Evolutionary conservation across 2,888 invertebrate genomes (phyloP).

Genomic region (Polylopha cassiicola): DNA sequence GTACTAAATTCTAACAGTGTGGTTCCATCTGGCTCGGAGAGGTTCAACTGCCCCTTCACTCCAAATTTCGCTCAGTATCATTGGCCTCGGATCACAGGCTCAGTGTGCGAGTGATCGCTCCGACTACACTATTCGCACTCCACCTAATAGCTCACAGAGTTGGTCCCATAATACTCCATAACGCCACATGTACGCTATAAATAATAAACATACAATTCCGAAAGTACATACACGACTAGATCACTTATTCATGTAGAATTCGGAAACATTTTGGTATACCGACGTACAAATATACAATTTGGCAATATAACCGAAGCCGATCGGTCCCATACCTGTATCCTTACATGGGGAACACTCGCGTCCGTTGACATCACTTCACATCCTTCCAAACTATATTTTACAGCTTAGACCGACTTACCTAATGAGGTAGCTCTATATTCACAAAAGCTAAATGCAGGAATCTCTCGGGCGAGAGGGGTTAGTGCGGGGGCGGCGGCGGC

Average conservation of each 20-base stretch:
- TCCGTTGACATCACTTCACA: slow-evolving; percentile 46
- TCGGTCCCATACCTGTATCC: slow-evolving; percentile 40
- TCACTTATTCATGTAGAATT: slow-evolving; percentile 76
- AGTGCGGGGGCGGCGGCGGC: slow-evolving; percentile 65
- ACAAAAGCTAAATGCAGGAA: slow-evolving; percentile 66
- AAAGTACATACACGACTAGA: slow-evolving; percentile 77
- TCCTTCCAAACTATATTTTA: slow-evolving; percentile 60
- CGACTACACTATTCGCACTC: slow-evolving; percentile 21
- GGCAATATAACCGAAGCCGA: slow-evolving; percentile 56
- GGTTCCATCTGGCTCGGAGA: slow-evolving; percentile 3
- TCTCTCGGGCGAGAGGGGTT: slow-evolving; percentile 37
- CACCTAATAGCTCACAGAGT: slow-evolving; percentile 66
- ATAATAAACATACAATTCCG: slow-evolving; percentile 73
- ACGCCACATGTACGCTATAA: slow-evolving; percentile 66
- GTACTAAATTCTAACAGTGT: background rate
- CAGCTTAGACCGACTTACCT: slow-evolving; percentile 71
- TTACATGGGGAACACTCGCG: slow-evolving; percentile 43
- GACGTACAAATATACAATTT: slow-evolving; percentile 69
- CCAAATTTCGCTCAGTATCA: slow-evolving; percentile 23
- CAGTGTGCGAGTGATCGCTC: slow-evolving; percentile 2
- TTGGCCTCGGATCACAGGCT: slow-evolving; percentile 12
- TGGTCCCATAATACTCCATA: slow-evolving; percentile 72
- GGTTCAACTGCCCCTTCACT: slow-evolving; percentile 10
- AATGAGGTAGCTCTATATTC: slow-evolving; percentile 70
- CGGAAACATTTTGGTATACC: slow-evolving; percentile 75